A percentile compares a stretch with the other conserved stretches of the same genome.
These are phyloP conservation scores for Anguilla pacifica DNA, from an alignment of 2,797 vertebrate species.

Conservation along the genomic window DNA sequence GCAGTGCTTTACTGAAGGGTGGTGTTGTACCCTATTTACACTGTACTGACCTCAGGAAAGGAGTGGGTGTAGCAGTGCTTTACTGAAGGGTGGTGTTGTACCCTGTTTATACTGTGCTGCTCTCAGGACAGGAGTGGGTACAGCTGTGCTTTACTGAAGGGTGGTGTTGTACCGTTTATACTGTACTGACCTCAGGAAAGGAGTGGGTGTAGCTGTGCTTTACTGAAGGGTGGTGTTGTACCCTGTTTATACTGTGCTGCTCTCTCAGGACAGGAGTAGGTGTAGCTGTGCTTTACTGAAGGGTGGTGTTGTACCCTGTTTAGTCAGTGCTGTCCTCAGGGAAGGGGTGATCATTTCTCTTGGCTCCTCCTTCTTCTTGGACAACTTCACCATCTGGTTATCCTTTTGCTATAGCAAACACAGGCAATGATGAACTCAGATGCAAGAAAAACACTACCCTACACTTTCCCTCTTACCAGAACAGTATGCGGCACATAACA, in stretches of 20 bases:
- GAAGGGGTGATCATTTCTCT: constrained; percentile 92
- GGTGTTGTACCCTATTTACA: neutral
- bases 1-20: neutral
- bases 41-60: too few relatives aligned
- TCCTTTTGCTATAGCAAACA: constrained; percentile 58
- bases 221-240: neutral
- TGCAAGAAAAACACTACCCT: neutral
- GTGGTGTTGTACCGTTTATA: constrained; percentile 66
- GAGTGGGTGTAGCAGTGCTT: neutral
- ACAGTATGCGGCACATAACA: too few relatives aligned
- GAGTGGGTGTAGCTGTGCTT: neutral
- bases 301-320: constrained; percentile 81
- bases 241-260: neutral
- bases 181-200: too few relatives aligned
- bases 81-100: neutral
- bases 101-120: neutral
- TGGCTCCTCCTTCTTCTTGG: constrained; percentile 62
- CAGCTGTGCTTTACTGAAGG: neutral
- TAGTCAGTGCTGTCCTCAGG: constrained; percentile 85
- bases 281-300: neutral
- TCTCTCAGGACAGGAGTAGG: too few relatives aligned
- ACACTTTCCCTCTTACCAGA: neutral
- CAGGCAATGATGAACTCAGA: neutral
- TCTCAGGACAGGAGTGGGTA: neutral
- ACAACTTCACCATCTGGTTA: constrained; percentile 54